Percentiles rank a stretch among this genome's conserved stretches.
phyloP scores from a whole-genome alignment of 2,797 vertebrate genomes.

The Scyliorhinus canicula region DNA sequence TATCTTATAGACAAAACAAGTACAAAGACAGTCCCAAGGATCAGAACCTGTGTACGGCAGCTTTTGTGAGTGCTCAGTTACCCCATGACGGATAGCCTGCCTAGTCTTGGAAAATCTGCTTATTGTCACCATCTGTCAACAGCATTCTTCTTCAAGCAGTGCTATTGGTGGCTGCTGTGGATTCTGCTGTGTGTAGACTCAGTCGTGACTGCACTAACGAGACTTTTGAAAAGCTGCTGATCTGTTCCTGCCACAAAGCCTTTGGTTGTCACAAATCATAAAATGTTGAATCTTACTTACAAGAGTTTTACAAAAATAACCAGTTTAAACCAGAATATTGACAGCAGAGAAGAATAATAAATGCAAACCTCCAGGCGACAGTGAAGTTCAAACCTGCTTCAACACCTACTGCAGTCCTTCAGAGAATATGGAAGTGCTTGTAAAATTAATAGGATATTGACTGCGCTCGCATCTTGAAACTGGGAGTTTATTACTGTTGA shows the following conservation, averaged over 20 bases:
- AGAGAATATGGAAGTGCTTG: not conserved
- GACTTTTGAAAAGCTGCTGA: slow-evolving; percentile 1
- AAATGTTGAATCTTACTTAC: slow-evolving; percentile 25
- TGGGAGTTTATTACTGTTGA: not conserved
- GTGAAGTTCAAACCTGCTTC: not conserved
- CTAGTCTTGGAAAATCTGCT: not conserved
- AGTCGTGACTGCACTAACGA: not conserved
- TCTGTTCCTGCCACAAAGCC: not conserved
- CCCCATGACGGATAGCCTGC: not conserved
- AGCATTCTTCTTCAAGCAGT: not conserved
- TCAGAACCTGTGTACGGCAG: not conserved
- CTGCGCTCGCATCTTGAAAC: not conserved
- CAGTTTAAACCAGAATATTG: slow-evolving; percentile 17
- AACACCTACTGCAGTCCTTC: not conserved
- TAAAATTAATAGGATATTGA: slow-evolving; percentile 30
- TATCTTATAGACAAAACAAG: not conserved
- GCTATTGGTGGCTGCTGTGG: not conserved
- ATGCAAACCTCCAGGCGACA: not conserved
- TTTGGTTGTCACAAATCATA: not conserved
- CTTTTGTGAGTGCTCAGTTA: not conserved
- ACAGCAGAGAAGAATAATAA: not conserved
- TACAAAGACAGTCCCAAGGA: too few relatives aligned
- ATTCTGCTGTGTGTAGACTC: not conserved
- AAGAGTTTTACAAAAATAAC: not conserved
- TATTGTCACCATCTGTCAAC: not conserved